Base-by-base conservation (phyloP, 2,797 vertebrate genomes). In the Sebastes jordani region DNA sequence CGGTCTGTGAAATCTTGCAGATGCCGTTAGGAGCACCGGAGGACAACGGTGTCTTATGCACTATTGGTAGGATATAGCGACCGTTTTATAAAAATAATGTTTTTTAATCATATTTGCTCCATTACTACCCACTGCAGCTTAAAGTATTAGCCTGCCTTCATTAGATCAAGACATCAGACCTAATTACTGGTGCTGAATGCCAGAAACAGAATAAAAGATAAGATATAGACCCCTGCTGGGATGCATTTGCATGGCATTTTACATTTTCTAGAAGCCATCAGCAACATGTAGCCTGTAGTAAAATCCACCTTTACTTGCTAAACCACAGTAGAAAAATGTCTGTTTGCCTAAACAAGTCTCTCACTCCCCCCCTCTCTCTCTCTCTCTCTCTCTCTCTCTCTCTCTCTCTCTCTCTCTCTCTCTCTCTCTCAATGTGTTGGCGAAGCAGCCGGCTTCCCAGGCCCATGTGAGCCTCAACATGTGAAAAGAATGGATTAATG, bases 401-500 rank as follows among this genome's bases (percentile, higher is more conserved):
- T 54, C 23, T 4, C 27, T 27, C 67, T 9, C 23, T 13, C 49
- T 16, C 18, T 30, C 69, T 49, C 49, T 23, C 52, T 13, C 23
- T 30, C 16, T 22, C 70, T 71, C 55, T 68, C 29, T 52, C 11
- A 2, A 20, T 38, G 20, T 67, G 81, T 71, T 82, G 38, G 54
- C 56, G 62, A 78, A 73, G 78, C 78, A 38, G 49, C 32, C 23
- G 38, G 79, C 71, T 79, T 82, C 76, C 76, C 81, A 74, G 84
- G 49, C 82, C 80, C 86, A 77, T 82, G 86, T 83, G 87, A 83
- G 88, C 86, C 91, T 91, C 88, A 91, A 88, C 91, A 90, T 82
- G 89, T 93, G 91, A 94, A 94, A 91, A 88, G 88, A 78, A 54
- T 78, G 89, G 91, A 93, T 95, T 94, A 93, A 84, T 93, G 86